Evolutionary conservation across 2,797 vertebrate genomes (phyloP).

Genomic region (Tarsius wallacei): DNA sequence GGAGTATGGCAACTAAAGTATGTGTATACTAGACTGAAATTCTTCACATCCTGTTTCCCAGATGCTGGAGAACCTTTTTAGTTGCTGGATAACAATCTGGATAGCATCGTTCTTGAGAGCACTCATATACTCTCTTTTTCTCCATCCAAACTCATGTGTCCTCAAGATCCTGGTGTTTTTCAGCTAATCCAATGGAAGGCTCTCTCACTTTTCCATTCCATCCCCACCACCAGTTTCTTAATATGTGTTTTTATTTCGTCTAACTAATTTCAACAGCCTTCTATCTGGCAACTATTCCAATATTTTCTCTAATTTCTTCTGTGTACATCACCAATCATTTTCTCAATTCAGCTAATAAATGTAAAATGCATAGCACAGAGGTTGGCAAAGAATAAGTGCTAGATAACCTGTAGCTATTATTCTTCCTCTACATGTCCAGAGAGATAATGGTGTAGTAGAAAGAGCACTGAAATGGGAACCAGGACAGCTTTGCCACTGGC

Average conservation of each 20-base stretch:
- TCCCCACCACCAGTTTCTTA: neutral
- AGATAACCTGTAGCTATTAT: neutral
- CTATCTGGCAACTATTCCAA: neutral
- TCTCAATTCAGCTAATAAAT: conserved; percentile 44
- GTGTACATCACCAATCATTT: neutral
- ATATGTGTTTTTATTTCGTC: conserved; percentile 12
- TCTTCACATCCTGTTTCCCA: neutral
- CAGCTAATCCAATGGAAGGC: neutral
- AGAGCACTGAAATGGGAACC: neutral
- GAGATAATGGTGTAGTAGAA: conserved; percentile 14
- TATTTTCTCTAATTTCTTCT: conserved; percentile 8
- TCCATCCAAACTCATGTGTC: neutral
- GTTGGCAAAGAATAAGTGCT: conserved; percentile 10
- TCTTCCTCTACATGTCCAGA: neutral
- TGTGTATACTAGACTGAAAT: neutral
- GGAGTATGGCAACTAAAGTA: neutral
- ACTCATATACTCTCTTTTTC: neutral
- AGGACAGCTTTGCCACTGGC: neutral
- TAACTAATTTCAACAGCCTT: neutral
- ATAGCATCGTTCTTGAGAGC: neutral
- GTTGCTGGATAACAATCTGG: neutral
- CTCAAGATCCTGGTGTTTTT: conserved; percentile 13
- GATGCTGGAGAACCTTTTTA: neutral
- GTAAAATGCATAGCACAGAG: neutral
- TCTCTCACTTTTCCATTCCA: neutral